Evolutionary conservation across 2,888 invertebrate genomes (phyloP), one percentile per base, ranked within the genome.

Genomic region (Conops quadrifasciatus): DNA sequence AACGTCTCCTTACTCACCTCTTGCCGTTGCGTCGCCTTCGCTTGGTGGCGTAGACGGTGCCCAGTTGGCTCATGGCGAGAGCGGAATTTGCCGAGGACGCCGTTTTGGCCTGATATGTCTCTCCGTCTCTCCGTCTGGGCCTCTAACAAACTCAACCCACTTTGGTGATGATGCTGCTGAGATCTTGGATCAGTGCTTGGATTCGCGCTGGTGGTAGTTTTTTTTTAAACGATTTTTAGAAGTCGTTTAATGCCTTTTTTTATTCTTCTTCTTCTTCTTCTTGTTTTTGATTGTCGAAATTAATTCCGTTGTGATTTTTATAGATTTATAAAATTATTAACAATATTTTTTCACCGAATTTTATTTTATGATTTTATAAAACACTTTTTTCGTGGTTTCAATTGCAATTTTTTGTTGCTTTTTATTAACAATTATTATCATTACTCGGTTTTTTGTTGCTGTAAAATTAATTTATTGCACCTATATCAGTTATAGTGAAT

Each of bases 1-100:
- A n/a, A n/a, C n/a, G n/a, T n/a, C n/a, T n/a, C n/a, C n/a, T n/a
- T n/a, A n/a, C 91, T 87, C 87, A 97, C 97, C 96, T 97, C 89
- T 97, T 97, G 78, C 97, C 97, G 88, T 97, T 97, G 85, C 97
- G 90, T 82, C 97, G 89, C 84, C 97, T 90, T 84, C 97, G 88
- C 88, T 97, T 97, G 81, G 97, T 97, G 81, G 97, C 97, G 87
- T 97, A 97, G 83, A 97, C 97, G 81, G 97, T 97, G 79, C 96
- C 95, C 82, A 96, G 91, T 86, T 96, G 96, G 88, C 94, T 95
- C 91, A 93, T 92, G 82, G 88, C 88, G 81, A 84, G 81, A 81
- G 84, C 84, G 82, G 84, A 83, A 79, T 84, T 84, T 79, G 84
- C 83, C 79, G 83, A 81, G 81, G 84, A 83, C 80, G 84, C 84